phyloP scores from a whole-genome alignment of 2,888 invertebrate genomes.

The Nipponacmea schrenckii region DNA sequence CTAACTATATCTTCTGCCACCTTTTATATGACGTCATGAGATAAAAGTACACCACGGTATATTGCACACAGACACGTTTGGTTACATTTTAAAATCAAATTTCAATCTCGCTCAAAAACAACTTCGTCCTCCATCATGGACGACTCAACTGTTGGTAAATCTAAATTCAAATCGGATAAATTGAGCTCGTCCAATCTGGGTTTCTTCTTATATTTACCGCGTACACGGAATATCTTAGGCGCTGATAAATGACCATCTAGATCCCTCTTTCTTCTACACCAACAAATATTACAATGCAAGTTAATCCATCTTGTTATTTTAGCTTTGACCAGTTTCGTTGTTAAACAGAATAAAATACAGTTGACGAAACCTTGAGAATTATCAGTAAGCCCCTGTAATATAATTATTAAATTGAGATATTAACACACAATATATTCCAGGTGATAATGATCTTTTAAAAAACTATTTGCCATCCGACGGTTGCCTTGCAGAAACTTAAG shows the following conservation, averaged over 20 bases:
- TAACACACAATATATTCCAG: no score
- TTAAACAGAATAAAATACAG: slow-evolving; percentile 37
- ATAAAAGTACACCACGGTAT: no score
- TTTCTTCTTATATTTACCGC: slow-evolving; percentile 8
- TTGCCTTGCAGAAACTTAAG: no score
- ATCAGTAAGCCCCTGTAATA: slow-evolving; percentile 41
- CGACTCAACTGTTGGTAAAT: slow-evolving; percentile 13
- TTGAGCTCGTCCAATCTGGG: slow-evolving; percentile 1
- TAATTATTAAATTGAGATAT: no score
- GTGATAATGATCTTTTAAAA: no score
- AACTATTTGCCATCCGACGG: no score
- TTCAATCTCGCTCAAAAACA: slow-evolving; percentile 17
- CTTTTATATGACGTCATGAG: no score
- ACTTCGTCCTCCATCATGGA: slow-evolving; percentile 20
- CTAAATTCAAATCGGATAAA: slow-evolving; percentile 12
- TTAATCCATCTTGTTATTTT: slow-evolving; percentile 20
- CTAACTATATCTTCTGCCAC: no score
- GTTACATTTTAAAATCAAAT: no score
- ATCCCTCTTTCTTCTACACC: slow-evolving; percentile 8
- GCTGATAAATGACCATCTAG: slow-evolving; percentile 5
- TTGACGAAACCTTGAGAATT: slow-evolving; percentile 42
- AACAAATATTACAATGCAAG: background rate
- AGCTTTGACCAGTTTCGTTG: slow-evolving; percentile 33
- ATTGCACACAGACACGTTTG: no score
- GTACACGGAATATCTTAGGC: slow-evolving; percentile 9